phyloP scores from a whole-genome alignment of 2,888 invertebrate species.

The Galeopsomyia nigrocyanea region DNA sequence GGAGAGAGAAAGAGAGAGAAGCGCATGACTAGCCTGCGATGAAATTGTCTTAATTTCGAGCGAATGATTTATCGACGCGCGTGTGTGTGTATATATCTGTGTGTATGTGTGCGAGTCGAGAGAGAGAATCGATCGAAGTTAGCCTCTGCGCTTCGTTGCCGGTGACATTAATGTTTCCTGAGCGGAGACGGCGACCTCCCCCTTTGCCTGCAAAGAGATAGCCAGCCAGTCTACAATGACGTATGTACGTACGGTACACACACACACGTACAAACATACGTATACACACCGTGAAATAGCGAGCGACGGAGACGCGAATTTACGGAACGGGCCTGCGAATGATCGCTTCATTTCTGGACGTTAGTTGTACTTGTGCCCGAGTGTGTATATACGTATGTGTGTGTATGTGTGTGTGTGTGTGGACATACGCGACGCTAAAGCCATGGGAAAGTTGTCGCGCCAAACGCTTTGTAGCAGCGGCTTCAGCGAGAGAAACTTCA shows the following conservation, averaged over 20 bases:
- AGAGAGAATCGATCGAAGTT: constrained; percentile 53
- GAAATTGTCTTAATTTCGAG: constrained; percentile 40
- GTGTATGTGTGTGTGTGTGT: background rate
- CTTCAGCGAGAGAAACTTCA: constrained; percentile 15
- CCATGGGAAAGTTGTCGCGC: constrained; percentile 21
- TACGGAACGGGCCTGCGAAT: constrained; percentile 47
- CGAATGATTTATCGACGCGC: constrained; percentile 45
- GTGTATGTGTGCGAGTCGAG: constrained; percentile 7
- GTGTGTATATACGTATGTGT: background rate
- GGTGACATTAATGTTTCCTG: constrained; percentile 64
- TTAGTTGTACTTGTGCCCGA: constrained; percentile 16
- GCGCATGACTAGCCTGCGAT: constrained; percentile 6
- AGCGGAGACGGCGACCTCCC: constrained; percentile 43
- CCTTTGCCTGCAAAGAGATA: constrained; percentile 49
- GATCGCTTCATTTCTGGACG: constrained; percentile 51
- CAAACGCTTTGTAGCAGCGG: background rate
- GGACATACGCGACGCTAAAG: constrained; percentile 7
- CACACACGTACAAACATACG: constrained; percentile 51
- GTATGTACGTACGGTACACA: constrained; percentile 62
- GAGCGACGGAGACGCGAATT: constrained; percentile 49
- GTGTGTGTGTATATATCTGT: constrained; percentile 13
- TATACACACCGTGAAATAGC: constrained; percentile 32
- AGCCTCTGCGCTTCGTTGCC: constrained; percentile 55
- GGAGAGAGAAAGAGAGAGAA: too few species aligned
- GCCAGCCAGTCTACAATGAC: constrained; percentile 48